A percentile compares a stretch with the other conserved stretches of the same genome.
These are phyloP conservation scores for Dascillus cervinus DNA, from an alignment of 2,888 invertebrate species.

Conservation along the genomic window DNA sequence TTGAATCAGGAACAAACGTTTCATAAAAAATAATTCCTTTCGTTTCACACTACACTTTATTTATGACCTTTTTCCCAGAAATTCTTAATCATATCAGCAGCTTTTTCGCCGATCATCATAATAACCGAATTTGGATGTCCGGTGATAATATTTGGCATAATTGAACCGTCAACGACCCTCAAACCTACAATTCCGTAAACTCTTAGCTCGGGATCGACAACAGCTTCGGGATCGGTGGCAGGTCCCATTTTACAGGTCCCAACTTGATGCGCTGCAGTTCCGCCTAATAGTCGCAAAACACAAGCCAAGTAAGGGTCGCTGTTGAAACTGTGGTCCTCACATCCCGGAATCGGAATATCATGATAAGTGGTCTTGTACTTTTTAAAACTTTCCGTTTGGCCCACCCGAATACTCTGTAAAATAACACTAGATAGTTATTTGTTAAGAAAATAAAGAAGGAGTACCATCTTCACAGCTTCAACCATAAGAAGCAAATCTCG, in stretches of 20 bases:
- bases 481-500: slow-evolving; percentile 67
- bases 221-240: slow-evolving; percentile 35
- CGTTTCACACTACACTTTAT: too few species aligned
- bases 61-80: too few species aligned
- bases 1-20: too few species aligned
- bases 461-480: slow-evolving; percentile 68
- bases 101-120: slow-evolving; percentile 54
- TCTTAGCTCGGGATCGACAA: slow-evolving; percentile 43
- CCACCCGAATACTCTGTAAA: too few species aligned
- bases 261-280: slow-evolving; percentile 62
- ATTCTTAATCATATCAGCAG: slow-evolving; percentile 47
- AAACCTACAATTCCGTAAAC: slow-evolving; percentile 47
- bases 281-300: slow-evolving; percentile 59
- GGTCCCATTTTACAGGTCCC: slow-evolving; percentile 49
- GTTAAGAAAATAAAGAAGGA: too few species aligned
- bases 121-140: slow-evolving; percentile 51
- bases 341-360: slow-evolving; percentile 58
- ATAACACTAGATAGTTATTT: too few species aligned
- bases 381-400: slow-evolving; percentile 46
- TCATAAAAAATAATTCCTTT: too few species aligned
- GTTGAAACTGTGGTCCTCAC: slow-evolving; percentile 52
- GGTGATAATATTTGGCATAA: slow-evolving; percentile 50
- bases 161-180: slow-evolving; percentile 51
- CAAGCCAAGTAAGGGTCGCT: slow-evolving; percentile 70
- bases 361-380: slow-evolving; percentile 48